phyloP scores from a whole-genome alignment of 2,888 invertebrate genomes.

The Cepaea hortensis region DNA sequence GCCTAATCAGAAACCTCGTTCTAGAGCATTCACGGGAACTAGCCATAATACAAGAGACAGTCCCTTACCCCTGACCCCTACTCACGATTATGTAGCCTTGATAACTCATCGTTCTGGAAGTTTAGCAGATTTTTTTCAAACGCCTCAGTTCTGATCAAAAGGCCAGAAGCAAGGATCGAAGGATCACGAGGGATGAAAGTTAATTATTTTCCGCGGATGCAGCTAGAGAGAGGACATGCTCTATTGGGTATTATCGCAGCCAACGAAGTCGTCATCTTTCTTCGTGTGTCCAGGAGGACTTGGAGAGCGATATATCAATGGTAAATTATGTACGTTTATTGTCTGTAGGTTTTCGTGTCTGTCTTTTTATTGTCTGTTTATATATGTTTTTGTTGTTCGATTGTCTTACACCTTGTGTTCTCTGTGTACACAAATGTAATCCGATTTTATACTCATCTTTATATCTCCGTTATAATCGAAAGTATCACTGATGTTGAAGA shows the following conservation, averaged over 20 bases:
- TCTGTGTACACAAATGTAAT: too few relatives aligned
- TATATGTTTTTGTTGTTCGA: too few relatives aligned
- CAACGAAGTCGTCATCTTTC: constrained; percentile 61
- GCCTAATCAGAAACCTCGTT: not conserved
- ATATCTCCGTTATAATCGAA: too few relatives aligned
- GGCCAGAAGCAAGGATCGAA: constrained; percentile 43
- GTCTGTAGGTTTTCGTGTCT: constrained; percentile 6
- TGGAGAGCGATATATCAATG: constrained; percentile 65
- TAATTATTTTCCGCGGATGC: constrained; percentile 11
- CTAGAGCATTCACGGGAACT: constrained; percentile 32
- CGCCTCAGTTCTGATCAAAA: constrained; percentile 54
- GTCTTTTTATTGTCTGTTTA: too few relatives aligned
- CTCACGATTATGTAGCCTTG: constrained; percentile 26
- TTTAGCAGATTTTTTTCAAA: constrained; percentile 56
- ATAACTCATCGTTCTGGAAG: constrained; percentile 53
- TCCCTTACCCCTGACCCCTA: constrained; percentile 22
- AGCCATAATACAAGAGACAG: constrained; percentile 10
- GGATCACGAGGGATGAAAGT: constrained; percentile 45
- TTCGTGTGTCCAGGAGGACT: constrained; percentile 63
- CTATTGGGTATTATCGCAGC: constrained; percentile 59
- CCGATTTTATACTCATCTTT: too few relatives aligned
- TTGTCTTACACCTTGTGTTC: too few relatives aligned
- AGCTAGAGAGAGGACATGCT: constrained; percentile 56
- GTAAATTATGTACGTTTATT: constrained; percentile 53
- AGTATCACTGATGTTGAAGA: too few relatives aligned